Percentiles rank a stretch among this genome's conserved stretches.
phyloP scores from a whole-genome alignment of 2,888 invertebrate genomes.

The Oscheius sp. region DNA sequence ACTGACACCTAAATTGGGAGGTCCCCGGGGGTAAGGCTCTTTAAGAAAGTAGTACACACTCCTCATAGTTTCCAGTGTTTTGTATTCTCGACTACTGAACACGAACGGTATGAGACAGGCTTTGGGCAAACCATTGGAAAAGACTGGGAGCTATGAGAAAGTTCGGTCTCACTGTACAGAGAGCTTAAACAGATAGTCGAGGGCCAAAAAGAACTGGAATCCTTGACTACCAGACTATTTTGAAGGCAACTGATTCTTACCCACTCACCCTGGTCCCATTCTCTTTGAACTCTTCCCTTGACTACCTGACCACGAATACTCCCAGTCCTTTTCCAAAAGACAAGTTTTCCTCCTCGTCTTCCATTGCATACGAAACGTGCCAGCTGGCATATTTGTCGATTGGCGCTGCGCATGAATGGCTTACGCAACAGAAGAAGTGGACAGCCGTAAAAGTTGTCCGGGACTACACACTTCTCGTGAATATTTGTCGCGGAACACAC shows the following conservation, averaged over 20 bases:
- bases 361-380: no score
- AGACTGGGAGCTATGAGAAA: not conserved
- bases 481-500: not conserved
- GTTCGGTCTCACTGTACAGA: not conserved
- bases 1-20: no score
- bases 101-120: no score
- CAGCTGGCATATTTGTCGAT: not conserved
- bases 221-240: no score
- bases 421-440: constrained; percentile 6
- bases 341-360: not conserved
- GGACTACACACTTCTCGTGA: not conserved
- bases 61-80: no score
- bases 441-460: not conserved
- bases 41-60: no score
- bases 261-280: no score
- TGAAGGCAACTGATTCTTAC: no score
- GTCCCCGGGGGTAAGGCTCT: no score
- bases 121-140: no score
- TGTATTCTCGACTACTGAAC: no score
- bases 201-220: not conserved
- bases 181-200: not conserved
- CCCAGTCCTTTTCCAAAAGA: not conserved
- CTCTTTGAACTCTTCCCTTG: not conserved
- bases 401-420: constrained; percentile 3
- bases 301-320: not conserved